These are phyloP conservation scores for Meteorus cinctellus DNA, from an alignment of 2,888 invertebrate genomes.

Conservation along the genomic window DNA sequence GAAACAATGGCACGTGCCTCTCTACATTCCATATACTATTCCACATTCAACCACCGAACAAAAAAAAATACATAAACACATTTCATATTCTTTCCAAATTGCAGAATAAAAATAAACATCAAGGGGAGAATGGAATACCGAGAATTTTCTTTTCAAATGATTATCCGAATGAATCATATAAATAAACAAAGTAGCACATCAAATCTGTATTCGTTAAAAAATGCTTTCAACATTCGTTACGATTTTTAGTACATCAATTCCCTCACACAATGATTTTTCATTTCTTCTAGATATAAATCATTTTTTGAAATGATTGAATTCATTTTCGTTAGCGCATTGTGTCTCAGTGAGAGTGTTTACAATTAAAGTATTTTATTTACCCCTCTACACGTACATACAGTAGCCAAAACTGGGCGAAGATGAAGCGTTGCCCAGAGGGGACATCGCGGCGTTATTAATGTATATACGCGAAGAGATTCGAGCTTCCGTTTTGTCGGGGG, in stretches of 20 bases:
- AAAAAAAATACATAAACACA: background rate
- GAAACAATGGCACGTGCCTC: conserved; percentile 67
- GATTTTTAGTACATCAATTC: too few relatives aligned
- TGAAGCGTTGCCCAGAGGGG: conserved; percentile 72
- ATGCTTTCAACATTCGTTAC: too few relatives aligned
- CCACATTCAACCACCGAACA: conserved; percentile 19
- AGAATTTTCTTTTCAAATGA: too few relatives aligned
- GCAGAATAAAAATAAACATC: too few relatives aligned
- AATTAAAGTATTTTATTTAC: conserved; percentile 44
- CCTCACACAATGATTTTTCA: too few relatives aligned
- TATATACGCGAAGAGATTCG: conserved; percentile 64
- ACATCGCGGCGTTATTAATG: conserved; percentile 72
- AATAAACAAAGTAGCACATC: too few relatives aligned
- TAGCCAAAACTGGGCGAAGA: conserved; percentile 60
- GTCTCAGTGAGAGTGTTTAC: conserved; percentile 25
- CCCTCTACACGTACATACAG: conserved; percentile 27
- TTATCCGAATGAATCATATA: too few relatives aligned
- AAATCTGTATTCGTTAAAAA: too few relatives aligned
- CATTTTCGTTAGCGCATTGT: background rate
- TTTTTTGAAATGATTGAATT: background rate
- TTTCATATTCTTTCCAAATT: too few relatives aligned
- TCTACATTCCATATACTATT: background rate
- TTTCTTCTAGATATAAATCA: too few relatives aligned
- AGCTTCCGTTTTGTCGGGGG: conserved; percentile 65
- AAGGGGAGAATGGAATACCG: too few relatives aligned